A percentile compares a stretch with the other conserved stretches of the same genome.
These are phyloP conservation scores for Apis florea DNA, from an alignment of 1,140 invertebrate species.

Conservation along the genomic window DNA sequence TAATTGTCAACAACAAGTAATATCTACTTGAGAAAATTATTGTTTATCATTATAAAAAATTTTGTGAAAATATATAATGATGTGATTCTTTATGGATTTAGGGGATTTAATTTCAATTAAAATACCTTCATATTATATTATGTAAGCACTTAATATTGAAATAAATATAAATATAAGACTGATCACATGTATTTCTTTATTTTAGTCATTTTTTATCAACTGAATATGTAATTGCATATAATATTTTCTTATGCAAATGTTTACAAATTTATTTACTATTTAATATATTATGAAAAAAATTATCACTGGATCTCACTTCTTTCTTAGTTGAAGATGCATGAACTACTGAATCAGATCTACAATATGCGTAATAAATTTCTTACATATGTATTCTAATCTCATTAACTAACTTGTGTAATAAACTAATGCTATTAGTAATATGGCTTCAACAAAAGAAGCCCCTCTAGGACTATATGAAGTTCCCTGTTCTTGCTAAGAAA, in stretches of 20 bases:
- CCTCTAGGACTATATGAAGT: constrained; percentile 75
- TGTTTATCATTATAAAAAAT: constrained; percentile 46
- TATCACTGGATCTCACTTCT: not conserved
- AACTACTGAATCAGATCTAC: constrained; percentile 21
- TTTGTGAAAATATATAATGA: constrained; percentile 32
- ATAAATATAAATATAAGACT: constrained; percentile 79
- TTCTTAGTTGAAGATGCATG: constrained; percentile 22
- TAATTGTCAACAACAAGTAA: constrained; percentile 55
- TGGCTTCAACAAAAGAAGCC: constrained; percentile 78
- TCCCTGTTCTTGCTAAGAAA: constrained; percentile 23
- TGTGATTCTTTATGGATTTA: constrained; percentile 66
- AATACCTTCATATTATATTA: constrained; percentile 77
- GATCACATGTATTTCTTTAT: constrained; percentile 56
- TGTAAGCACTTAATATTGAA: constrained; percentile 78
- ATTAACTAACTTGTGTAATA: constrained; percentile 72
- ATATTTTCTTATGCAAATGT: not conserved
- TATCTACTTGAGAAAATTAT: constrained; percentile 44
- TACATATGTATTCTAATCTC: constrained; percentile 62
- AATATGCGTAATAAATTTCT: constrained; percentile 29
- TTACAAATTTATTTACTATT: not conserved
- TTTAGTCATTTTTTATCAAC: not conserved
- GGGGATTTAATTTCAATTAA: constrained; percentile 74
- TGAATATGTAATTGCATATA: not conserved
- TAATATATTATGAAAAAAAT: not conserved
- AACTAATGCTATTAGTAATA: constrained; percentile 74